Percentiles rank a stretch among this genome's conserved stretches.
Evolutionary conservation across 92 coral and sea anemone genomes (phyloP).

Genomic region (Heteractis magnifica): DNA sequence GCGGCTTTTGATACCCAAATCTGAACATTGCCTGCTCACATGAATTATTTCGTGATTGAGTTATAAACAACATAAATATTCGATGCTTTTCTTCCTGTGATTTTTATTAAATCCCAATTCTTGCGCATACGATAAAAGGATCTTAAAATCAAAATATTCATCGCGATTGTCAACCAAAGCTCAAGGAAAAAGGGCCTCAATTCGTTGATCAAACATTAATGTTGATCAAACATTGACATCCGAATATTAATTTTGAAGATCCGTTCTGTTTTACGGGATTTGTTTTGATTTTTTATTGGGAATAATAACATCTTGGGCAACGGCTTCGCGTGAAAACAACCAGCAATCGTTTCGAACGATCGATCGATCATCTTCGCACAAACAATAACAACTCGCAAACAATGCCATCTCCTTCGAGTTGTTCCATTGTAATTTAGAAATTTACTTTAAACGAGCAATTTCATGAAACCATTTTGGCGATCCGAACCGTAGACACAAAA

Average conservation of each 20-base stretch:
- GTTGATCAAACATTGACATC: background rate
- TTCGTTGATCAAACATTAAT: too few species aligned
- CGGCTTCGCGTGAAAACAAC: background rate
- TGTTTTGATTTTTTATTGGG: background rate
- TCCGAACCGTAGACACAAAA: background rate
- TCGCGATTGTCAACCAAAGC: constrained; percentile 1
- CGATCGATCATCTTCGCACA: constrained; percentile 2
- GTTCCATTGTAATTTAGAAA: background rate
- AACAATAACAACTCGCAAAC: constrained; percentile 13
- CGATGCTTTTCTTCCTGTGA: background rate
- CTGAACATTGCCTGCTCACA: background rate
- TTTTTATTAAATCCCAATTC: background rate
- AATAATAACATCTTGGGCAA: background rate
- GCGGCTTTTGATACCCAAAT: background rate
- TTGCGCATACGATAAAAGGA: background rate
- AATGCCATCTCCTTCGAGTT: constrained; percentile 8
- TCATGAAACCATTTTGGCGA: background rate
- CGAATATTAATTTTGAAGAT: background rate
- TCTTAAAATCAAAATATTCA: background rate
- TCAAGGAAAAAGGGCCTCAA: background rate
- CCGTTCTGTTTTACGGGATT: background rate
- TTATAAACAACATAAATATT: background rate
- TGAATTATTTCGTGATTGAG: constrained; percentile 6
- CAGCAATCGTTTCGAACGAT: constrained; percentile 9
- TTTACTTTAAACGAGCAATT: constrained; percentile 21